Evolutionary conservation across 2,888 invertebrate species (phyloP).

Genomic region (Tachina lurida): DNA sequence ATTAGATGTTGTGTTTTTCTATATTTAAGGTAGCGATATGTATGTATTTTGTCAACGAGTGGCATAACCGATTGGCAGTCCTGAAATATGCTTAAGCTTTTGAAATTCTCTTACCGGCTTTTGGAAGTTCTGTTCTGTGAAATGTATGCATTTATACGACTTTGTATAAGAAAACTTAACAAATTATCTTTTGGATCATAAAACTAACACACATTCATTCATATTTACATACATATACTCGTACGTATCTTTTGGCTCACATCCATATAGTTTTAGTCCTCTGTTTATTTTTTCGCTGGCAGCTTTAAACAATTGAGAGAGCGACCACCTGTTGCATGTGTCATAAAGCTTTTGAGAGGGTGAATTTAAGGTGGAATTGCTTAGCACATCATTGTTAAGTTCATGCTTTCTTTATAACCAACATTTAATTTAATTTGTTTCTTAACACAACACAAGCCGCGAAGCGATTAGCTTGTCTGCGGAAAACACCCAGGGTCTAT

Average conservation of each 20-base stretch:
- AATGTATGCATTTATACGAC: not conserved
- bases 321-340: conserved; percentile 49
- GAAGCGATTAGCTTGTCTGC: too few relatives aligned
- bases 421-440: too few relatives aligned
- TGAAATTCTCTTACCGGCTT: not conserved
- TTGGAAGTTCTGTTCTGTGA: not conserved
- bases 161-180: not conserved
- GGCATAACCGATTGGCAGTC: not conserved
- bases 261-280: conserved; percentile 9
- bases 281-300: not conserved
- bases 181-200: not conserved
- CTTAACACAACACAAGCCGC: too few relatives aligned
- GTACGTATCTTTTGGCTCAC: conserved; percentile 2
- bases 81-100: not conserved
- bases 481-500: too few relatives aligned
- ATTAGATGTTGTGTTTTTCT: too few relatives aligned
- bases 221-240: not conserved
- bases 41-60: too few relatives aligned
- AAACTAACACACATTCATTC: too few relatives aligned
- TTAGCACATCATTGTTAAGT: not conserved
- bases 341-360: conserved; percentile 12
- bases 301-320: not conserved
- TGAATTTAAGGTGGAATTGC: not conserved
- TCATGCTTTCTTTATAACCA: not conserved
- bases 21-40: too few relatives aligned